Percentiles rank a stretch among this genome's conserved stretches.
Conservation (phyloP, 2,797 vertebrate genomes). For the Erethizon dorsatum region DNA sequence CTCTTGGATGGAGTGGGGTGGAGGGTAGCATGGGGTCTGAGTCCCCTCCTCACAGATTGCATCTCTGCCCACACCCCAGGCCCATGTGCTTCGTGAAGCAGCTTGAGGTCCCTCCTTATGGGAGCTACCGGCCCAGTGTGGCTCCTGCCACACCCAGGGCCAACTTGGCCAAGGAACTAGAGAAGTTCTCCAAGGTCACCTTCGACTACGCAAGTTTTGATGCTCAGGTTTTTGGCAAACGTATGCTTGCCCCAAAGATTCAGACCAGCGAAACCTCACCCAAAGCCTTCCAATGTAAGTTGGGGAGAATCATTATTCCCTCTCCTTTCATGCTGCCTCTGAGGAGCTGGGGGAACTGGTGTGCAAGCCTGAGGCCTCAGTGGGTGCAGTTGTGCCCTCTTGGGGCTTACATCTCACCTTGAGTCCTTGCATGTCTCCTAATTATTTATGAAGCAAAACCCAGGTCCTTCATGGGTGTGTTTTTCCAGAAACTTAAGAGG, state of each 20-base stretch:
- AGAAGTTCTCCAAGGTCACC: constrained; percentile 99
- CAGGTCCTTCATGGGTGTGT: not conserved
- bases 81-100: constrained; percentile 99
- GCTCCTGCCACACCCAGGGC: constrained; percentile 95
- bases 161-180: constrained; percentile 98
- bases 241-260: constrained; percentile 99
- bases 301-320: constrained; percentile 72
- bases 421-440: not conserved
- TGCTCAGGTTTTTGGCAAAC: constrained; percentile 99
- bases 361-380: not conserved
- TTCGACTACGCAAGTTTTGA: constrained; percentile 99
- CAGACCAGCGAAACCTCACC: constrained; percentile 98
- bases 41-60: constrained; percentile 31
- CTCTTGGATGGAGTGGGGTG: not conserved
- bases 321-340: rapidly evolving
- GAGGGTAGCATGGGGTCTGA: not conserved
- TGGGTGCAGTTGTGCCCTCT: not conserved
- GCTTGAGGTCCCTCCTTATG: constrained; percentile 96
- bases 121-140: constrained; percentile 96
- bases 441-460: not conserved
- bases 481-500: constrained; percentile 49
- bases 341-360: not conserved
- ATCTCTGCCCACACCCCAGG: constrained; percentile 87
- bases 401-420: not conserved
- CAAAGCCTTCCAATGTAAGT: constrained; percentile 99